These are phyloP conservation scores for Polydrusus cervinus DNA, from an alignment of 2,888 invertebrate genomes.

Conservation along the genomic window DNA sequence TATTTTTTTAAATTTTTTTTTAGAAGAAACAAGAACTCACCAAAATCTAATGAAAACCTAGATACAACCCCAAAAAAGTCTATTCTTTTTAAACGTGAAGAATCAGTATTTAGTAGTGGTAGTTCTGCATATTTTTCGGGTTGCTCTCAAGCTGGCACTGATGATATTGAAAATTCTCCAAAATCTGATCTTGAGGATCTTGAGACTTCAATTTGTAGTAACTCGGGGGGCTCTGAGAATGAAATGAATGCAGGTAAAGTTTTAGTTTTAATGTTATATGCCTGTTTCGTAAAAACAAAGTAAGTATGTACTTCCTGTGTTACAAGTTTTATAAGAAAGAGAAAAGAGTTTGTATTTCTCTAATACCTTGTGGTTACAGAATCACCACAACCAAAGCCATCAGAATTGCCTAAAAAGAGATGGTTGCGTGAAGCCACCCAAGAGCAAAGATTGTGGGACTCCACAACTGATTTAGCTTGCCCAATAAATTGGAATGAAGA, in stretches of 20 bases:
- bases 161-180: conserved; percentile 59
- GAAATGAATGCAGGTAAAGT: conserved; percentile 48
- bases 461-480: conserved; percentile 72
- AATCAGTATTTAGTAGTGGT: conserved; percentile 59
- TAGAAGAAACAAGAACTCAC: conserved; percentile 56
- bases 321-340: too few species aligned
- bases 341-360: too few species aligned
- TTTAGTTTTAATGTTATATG: conserved; percentile 2
- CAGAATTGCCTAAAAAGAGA: conserved; percentile 74
- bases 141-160: conserved; percentile 59
- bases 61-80: conserved; percentile 64
- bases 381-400: conserved; percentile 57
- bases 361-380: conserved; percentile 38
- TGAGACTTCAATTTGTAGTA: conserved; percentile 59
- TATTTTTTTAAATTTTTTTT: conserved; percentile 9
- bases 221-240: conserved; percentile 59
- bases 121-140: conserved; percentile 60
- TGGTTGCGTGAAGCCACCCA: conserved; percentile 75
- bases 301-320: too few species aligned
- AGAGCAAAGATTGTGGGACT: conserved; percentile 67
- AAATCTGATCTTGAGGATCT: conserved; percentile 62
- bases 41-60: conserved; percentile 58
- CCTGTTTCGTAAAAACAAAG: too few species aligned
- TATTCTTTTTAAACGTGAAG: conserved; percentile 59
- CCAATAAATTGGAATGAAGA: conserved; percentile 73